Percentiles rank a stretch among this genome's conserved stretches.
Conservation (phyloP, 2,113 vertebrate species). For the Oncorhynchus mykiss region DNA sequence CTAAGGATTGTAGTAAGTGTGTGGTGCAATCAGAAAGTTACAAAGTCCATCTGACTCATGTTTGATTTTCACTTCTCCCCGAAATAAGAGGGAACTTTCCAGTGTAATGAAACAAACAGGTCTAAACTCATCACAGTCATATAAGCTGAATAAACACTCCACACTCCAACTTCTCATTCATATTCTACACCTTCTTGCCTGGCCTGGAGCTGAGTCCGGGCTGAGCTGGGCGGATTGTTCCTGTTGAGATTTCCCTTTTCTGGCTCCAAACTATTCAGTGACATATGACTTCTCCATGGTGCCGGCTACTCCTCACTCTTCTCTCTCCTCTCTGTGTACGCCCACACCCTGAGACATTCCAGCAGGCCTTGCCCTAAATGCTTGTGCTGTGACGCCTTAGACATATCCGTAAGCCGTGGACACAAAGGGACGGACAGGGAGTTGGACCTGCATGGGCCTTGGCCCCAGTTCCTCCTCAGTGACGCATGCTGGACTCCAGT, state of each 20-base stretch:
- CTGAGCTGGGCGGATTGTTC: conserved; percentile 1
- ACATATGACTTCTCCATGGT: conserved; percentile 31
- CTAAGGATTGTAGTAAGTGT: not conserved
- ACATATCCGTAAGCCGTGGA: not conserved
- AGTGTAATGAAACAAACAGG: conserved; percentile 30
- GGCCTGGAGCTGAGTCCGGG: not conserved
- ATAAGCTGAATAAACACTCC: conserved; percentile 51
- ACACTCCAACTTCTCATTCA: not conserved
- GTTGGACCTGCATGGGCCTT: not conserved
- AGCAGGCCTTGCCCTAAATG: conserved; percentile 28
- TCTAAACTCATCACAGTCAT: conserved; percentile 30
- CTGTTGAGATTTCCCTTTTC: conserved; percentile 24
- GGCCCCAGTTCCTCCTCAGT: conserved; percentile 6
- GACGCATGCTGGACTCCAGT: conserved; percentile 18
- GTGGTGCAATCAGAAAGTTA: not conserved
- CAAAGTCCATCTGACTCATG: not conserved
- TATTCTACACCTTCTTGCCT: conserved; percentile 10
- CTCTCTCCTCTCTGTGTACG: conserved; percentile 1
- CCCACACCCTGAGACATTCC: conserved; percentile 30
- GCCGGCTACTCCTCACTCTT: conserved; percentile 28
- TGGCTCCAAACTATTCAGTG: conserved; percentile 33
- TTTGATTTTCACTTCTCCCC: not conserved
- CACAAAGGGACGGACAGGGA: not conserved
- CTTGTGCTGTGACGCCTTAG: conserved; percentile 17
- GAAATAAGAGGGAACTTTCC: conserved; percentile 2